phyloP scores from a whole-genome alignment of 2,113 vertebrate species.

The Platanista minor region DNA sequence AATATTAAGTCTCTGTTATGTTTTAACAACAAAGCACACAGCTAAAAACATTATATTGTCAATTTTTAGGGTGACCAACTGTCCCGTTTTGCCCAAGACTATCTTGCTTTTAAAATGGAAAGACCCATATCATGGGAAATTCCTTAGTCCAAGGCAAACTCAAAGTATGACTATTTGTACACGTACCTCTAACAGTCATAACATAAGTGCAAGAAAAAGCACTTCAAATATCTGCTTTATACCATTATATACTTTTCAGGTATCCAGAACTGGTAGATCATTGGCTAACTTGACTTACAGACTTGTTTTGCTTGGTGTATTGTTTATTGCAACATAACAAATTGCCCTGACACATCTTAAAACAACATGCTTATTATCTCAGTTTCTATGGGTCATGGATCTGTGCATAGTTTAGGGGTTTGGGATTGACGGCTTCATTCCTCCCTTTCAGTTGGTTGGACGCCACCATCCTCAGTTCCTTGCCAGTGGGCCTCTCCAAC shows the following conservation, averaged over 20 bases:
- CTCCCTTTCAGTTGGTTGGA: not conserved
- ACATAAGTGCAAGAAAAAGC: not conserved
- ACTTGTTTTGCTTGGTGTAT: not conserved
- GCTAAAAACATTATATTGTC: not conserved
- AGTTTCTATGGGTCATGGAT: not conserved
- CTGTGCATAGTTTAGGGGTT: not conserved
- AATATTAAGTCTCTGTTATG: not conserved
- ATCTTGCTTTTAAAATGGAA: not conserved
- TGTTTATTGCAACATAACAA: not conserved
- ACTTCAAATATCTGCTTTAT: not conserved
- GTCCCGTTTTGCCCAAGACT: not conserved
- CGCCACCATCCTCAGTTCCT: not conserved
- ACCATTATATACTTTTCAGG: not conserved
- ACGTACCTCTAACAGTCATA: not conserved
- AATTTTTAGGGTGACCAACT: not conserved
- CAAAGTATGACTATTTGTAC: not conserved
- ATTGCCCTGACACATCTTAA: not conserved
- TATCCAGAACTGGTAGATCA: not conserved
- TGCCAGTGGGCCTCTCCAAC: not conserved
- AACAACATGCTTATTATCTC: not conserved
- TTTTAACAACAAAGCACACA: not conserved
- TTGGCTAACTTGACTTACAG: not conserved
- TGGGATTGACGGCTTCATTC: not conserved
- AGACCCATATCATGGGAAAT: not conserved
- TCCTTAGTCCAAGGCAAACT: not conserved